These are phyloP conservation scores for Melanophora roralis DNA, from an alignment of 2,888 invertebrate genomes.

Conservation along the genomic window DNA sequence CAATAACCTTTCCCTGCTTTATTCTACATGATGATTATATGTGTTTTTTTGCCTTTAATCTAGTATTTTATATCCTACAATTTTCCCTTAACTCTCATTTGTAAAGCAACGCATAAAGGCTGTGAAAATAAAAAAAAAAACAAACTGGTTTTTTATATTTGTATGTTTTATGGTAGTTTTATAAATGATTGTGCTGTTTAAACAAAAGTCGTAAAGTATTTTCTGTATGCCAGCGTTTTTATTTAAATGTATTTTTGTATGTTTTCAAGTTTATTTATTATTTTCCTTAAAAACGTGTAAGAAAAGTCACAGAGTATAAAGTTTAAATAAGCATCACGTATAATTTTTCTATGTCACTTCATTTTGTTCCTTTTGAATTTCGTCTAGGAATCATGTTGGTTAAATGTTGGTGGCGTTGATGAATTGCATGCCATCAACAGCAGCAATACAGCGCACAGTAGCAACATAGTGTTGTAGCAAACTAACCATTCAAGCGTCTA, in stretches of 20 bases:
- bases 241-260: conserved; percentile 39
- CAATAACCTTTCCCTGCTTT: conserved; percentile 54
- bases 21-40: neutral
- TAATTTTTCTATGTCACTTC: conserved; percentile 40
- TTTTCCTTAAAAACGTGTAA: neutral
- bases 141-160: conserved; percentile 1
- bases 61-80: conserved; percentile 24
- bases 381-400: conserved; percentile 32
- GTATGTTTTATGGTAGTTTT: conserved; percentile 56
- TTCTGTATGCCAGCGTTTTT: conserved; percentile 36
- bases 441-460: neutral
- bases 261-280: neutral
- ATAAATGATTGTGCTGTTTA: conserved; percentile 58
- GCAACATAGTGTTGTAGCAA: conserved; percentile 18
- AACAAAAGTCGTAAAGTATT: conserved; percentile 57
- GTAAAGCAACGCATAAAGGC: conserved; percentile 37
- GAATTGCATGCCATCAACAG: conserved; percentile 53
- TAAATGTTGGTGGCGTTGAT: conserved; percentile 61
- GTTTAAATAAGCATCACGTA: conserved; percentile 57
- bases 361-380: conserved; percentile 27
- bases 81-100: conserved; percentile 12
- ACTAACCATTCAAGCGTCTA: conserved; percentile 46
- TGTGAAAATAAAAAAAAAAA: neutral
- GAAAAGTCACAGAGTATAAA: conserved; percentile 43
- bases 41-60: neutral